Base-by-base conservation (phyloP, 2,888 invertebrate genomes). In the Mimumesa dahlbomi region DNA sequence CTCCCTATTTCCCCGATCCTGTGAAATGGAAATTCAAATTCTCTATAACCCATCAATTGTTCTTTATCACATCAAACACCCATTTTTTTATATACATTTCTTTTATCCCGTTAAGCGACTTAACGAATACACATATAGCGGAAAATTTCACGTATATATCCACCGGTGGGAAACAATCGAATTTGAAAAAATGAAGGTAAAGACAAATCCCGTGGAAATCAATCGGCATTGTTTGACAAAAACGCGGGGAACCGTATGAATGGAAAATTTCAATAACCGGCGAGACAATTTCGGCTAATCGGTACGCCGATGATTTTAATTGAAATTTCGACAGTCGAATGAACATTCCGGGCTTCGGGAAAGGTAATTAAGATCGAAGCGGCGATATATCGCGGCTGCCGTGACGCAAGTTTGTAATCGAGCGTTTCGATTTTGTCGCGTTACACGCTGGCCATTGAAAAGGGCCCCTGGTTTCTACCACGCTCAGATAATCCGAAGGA, bases 321-420 rank as follows among this genome's bases (percentile, higher is more conserved):
- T 75, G 75, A 75, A 75, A 75, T 70, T 75, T 66, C 62, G 63
- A 52, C 46, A 57, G 65, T 56, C 62, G 54, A 56, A 49, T 53
- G 56, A 57, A 61, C 77, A 64, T 58, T 61, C 16, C 49, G 11
- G 31, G 67, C 57, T 46, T 56, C n/a, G n/a, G 76, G 66, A 72
- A 54, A 67, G 38, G 73, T 65, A 79, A 77, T 75, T 71, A 46
- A 72, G 64, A 67, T 79, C 53, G 59, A 64, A 52, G 25, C 31
- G 50, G 16, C 64, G 75, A 70, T 78, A 76, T 58, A 46, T 71
- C 54, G 31, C 9, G 57, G 14, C 16, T 6, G 4, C 38, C 6
- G 63, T 63, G 62, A 75, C 36, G 57, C 48, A 54, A 52, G 11
- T 53, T 63, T 9, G 48, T 34, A 53, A 63, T 63, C 54, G 58